phyloP scores from a whole-genome alignment of 2,888 invertebrate species.

The Lamellibrachia satsuma region DNA sequence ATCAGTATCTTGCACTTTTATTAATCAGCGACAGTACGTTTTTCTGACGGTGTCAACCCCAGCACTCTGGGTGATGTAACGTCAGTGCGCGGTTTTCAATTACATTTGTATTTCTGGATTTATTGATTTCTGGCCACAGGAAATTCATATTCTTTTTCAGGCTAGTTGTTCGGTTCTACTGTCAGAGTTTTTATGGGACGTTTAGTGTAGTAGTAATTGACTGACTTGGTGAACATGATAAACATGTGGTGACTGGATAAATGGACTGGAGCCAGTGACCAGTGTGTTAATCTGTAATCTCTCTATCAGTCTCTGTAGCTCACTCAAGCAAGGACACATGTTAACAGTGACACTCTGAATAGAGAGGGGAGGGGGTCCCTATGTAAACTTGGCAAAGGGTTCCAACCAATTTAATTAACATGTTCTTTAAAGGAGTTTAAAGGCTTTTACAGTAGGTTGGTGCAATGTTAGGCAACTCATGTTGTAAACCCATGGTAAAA shows the following conservation, averaged over 20 bases:
- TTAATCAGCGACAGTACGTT: background rate
- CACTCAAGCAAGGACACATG: background rate
- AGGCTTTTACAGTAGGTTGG: too few relatives aligned
- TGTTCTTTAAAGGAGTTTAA: too few relatives aligned
- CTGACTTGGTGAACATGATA: background rate
- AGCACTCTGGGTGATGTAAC: background rate
- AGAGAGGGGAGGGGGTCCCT: too few relatives aligned
- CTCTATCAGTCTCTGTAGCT: background rate
- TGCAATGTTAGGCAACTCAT: too few relatives aligned
- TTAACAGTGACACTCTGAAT: background rate
- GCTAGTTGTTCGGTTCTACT: background rate
- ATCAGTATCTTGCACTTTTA: slow-evolving; percentile 4
- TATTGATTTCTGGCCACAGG: background rate
- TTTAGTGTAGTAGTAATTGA: background rate
- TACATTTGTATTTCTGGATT: background rate
- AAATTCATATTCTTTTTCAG: background rate
- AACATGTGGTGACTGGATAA: background rate
- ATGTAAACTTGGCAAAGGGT: too few relatives aligned
- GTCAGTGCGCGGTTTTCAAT: background rate
- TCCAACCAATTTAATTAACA: too few relatives aligned
- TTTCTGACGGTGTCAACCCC: background rate
- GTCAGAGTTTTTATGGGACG: background rate
- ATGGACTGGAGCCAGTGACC: background rate
- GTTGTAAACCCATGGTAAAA: too few relatives aligned
- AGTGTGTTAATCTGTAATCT: background rate